These are phyloP conservation scores for Brachionus koreanus DNA, from an alignment of 1,140 invertebrate genomes.

Conservation along the genomic window DNA sequence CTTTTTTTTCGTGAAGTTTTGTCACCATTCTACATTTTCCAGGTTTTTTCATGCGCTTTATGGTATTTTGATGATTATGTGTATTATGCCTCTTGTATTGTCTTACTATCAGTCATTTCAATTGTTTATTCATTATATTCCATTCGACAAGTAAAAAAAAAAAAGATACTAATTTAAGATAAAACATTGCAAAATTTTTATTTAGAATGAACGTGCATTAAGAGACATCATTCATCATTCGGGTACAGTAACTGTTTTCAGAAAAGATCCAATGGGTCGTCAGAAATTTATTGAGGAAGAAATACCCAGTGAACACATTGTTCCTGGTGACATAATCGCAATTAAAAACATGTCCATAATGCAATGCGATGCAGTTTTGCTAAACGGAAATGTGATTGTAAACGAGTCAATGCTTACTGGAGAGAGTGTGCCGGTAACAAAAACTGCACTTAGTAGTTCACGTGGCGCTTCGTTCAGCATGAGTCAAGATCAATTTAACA, in stretches of 20 bases:
- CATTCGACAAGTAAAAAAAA: slow-evolving; percentile 71
- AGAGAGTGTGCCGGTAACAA: slow-evolving; percentile 53
- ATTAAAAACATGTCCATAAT: slow-evolving; percentile 46
- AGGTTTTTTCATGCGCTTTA: slow-evolving; percentile 57
- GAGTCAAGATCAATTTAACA: not conserved
- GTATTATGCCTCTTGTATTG: slow-evolving; percentile 63
- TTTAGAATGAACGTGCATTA: slow-evolving; percentile 40
- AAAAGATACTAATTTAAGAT: slow-evolving; percentile 16
- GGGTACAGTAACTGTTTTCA: slow-evolving; percentile 31
- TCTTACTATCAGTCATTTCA: slow-evolving; percentile 78
- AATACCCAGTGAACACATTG: slow-evolving; percentile 48
- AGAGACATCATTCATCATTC: slow-evolving; percentile 38
- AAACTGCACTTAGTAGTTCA: slow-evolving; percentile 45
- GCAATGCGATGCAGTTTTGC: slow-evolving; percentile 53
- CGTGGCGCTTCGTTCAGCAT: slow-evolving; percentile 17
- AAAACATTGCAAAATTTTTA: not conserved
- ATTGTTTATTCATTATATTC: slow-evolving; percentile 76
- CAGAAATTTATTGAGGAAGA: slow-evolving; percentile 43
- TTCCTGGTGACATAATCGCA: slow-evolving; percentile 53
- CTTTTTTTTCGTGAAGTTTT: slow-evolving; percentile 37
- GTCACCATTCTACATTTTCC: slow-evolving; percentile 57
- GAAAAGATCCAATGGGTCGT: not conserved
- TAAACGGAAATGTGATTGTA: slow-evolving; percentile 51
- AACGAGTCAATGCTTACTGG: slow-evolving; percentile 55
- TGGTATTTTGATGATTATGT: slow-evolving; percentile 52